phyloP scores from a whole-genome alignment of 1,140 invertebrate genomes.

The Probaryconus sp. region DNA sequence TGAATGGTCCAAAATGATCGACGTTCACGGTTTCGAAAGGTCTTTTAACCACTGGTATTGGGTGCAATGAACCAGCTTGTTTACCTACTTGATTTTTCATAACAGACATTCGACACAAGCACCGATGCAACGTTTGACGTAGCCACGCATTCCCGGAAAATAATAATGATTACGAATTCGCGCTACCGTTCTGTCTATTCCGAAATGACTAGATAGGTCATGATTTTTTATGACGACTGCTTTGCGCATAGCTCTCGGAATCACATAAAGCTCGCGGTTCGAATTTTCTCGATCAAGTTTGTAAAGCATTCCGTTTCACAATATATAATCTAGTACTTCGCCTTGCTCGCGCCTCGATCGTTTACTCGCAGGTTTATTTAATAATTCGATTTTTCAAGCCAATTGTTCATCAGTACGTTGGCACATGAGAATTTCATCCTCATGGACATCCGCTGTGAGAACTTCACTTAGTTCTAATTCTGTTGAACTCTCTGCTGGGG shows the following conservation, averaged over 20 bases:
- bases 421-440: constrained; percentile 29
- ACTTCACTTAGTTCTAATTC: neutral
- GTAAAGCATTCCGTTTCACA: constrained; percentile 12
- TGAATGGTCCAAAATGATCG: constrained; percentile 35
- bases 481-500: neutral
- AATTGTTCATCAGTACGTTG: constrained; percentile 22
- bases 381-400: constrained; percentile 6
- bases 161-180: constrained; percentile 18
- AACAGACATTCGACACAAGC: constrained; percentile 7
- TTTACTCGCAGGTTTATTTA: neutral
- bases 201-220: constrained; percentile 22
- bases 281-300: neutral
- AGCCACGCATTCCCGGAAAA: constrained; percentile 25
- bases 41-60: constrained; percentile 15
- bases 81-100: constrained; percentile 3
- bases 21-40: constrained; percentile 31
- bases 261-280: constrained; percentile 6
- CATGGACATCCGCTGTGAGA: constrained; percentile 3
- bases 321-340: constrained; percentile 5
- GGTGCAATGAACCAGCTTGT: constrained; percentile 28
- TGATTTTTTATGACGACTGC: constrained; percentile 19
- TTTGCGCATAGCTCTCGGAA: constrained; percentile 17
- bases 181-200: constrained; percentile 13
- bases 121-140: constrained; percentile 5
- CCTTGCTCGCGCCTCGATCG: neutral